A percentile compares a stretch with the other conserved stretches of the same genome.
These are phyloP conservation scores for Petrocephalus microphthalmus DNA, from an alignment of 2,113 vertebrate genomes.

Conservation along the genomic window DNA sequence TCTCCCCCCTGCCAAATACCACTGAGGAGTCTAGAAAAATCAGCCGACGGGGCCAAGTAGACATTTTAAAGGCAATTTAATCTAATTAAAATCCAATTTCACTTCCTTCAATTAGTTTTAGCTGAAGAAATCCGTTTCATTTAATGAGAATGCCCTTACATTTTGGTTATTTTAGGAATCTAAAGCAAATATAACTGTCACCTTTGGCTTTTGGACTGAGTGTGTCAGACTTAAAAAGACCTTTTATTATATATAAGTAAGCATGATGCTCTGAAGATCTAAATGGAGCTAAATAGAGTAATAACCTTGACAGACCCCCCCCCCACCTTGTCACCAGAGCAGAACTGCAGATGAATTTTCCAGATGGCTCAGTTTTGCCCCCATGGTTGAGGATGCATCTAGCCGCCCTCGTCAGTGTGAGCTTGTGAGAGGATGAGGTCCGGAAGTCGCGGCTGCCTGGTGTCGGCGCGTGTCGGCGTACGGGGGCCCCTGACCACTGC, in stretches of 20 bases:
- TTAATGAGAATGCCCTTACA: neutral
- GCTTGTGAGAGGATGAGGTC: neutral
- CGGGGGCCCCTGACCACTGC: neutral
- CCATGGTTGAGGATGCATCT: neutral
- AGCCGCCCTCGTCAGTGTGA: neutral
- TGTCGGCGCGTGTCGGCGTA: neutral
- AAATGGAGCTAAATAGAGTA: neutral
- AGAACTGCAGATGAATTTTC: neutral
- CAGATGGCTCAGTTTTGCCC: neutral
- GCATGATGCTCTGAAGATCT: neutral
- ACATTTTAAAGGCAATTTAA: conserved; percentile 11
- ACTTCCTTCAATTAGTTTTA: neutral
- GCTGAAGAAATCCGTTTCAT: conserved; percentile 1
- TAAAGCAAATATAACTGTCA: neutral
- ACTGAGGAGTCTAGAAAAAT: neutral
- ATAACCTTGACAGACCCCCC: neutral
- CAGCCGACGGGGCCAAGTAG: neutral
- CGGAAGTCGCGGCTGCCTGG: neutral
- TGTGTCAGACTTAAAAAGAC: neutral
- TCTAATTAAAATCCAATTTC: conserved; percentile 6
- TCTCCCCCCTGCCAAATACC: conserved; percentile 12
- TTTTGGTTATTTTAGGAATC: neutral
- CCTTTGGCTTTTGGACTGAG: neutral
- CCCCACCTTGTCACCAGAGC: neutral
- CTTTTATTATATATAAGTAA: neutral